Conservation (phyloP, 2,113 vertebrate genomes). For the Ariopsis seemanni region DNA sequence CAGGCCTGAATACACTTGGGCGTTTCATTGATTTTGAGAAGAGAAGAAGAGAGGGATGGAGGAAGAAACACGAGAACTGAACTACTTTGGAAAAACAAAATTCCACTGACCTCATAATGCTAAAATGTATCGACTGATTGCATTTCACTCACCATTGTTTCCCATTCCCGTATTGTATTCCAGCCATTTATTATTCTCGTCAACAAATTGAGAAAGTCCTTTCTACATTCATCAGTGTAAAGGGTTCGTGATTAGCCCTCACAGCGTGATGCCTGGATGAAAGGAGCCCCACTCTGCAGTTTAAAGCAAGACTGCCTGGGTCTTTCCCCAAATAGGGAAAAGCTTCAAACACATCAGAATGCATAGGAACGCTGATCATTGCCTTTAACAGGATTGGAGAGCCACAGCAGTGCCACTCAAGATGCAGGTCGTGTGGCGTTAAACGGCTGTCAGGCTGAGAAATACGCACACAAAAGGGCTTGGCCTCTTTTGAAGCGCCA, state of each 20-base stretch:
- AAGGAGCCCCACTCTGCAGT: neutral
- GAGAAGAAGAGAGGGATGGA: slow-evolving; percentile 1
- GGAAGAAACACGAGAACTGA: neutral
- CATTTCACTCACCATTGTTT: slow-evolving; percentile 2
- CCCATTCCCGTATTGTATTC: slow-evolving; percentile 1
- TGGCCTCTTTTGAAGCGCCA: slow-evolving; percentile 28
- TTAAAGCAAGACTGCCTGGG: neutral
- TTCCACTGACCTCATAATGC: slow-evolving; percentile 8
- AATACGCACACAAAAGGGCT: slow-evolving; percentile 38
- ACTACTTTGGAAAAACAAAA: neutral
- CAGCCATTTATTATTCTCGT: neutral
- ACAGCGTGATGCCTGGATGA: slow-evolving; percentile 14
- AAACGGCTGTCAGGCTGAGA: slow-evolving; percentile 51
- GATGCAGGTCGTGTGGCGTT: slow-evolving; percentile 53
- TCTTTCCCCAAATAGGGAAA: slow-evolving; percentile 5
- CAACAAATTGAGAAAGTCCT: neutral
- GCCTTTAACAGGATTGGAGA: slow-evolving; percentile 43
- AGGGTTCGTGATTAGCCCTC: slow-evolving; percentile 6
- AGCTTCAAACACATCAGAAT: slow-evolving; percentile 20
- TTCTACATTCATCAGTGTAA: neutral
- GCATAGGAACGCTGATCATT: slow-evolving; percentile 10
- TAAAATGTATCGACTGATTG: neutral
- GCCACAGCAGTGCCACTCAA: slow-evolving; percentile 45
- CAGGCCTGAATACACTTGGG: slow-evolving; percentile 61
- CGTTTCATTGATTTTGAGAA: slow-evolving; percentile 58